A percentile compares a stretch with the other conserved stretches of the same genome.
Conservation (phyloP, 2,113 vertebrate genomes). For the Rissa tridactyla region DNA sequence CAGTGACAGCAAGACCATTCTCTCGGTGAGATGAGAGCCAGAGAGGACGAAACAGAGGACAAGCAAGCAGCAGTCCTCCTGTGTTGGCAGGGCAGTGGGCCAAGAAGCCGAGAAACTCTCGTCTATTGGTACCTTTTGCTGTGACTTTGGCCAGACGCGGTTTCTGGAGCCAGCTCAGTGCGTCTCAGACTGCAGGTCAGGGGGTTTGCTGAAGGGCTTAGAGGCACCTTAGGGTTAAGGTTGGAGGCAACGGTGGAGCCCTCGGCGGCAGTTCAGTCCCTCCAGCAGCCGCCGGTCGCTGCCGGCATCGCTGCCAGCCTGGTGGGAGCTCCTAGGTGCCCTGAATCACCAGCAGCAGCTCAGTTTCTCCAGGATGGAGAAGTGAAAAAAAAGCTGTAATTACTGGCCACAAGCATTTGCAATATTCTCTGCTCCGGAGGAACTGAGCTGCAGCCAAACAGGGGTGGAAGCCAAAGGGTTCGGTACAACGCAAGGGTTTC, state of each 20-base stretch:
- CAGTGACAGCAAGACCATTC: background rate
- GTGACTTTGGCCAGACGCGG: background rate
- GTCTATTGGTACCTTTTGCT: background rate
- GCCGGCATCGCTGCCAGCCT: background rate
- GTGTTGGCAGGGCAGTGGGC: background rate
- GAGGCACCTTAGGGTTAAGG: background rate
- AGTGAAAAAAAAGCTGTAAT: background rate
- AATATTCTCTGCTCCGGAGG: background rate
- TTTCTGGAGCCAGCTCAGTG: background rate
- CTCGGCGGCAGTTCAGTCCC: background rate
- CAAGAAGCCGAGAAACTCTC: background rate
- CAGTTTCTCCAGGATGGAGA: background rate
- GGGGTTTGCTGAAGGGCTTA: background rate
- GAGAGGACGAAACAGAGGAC: background rate
- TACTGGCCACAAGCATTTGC: background rate
- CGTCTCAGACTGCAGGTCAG: background rate
- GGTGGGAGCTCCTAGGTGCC: background rate
- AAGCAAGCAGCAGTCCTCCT: background rate
- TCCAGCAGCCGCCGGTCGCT: rapidly evolving
- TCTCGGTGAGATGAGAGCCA: background rate
- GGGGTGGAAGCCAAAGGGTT: background rate
- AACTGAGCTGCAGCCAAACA: background rate
- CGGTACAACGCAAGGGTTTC: background rate
- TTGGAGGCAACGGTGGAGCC: background rate
- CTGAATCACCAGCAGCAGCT: background rate